A percentile compares a stretch with the other conserved stretches of the same genome.
Evolutionary conservation across 2,113 vertebrate species (phyloP).

Genomic region (Formicarius rufipectus): DNA sequence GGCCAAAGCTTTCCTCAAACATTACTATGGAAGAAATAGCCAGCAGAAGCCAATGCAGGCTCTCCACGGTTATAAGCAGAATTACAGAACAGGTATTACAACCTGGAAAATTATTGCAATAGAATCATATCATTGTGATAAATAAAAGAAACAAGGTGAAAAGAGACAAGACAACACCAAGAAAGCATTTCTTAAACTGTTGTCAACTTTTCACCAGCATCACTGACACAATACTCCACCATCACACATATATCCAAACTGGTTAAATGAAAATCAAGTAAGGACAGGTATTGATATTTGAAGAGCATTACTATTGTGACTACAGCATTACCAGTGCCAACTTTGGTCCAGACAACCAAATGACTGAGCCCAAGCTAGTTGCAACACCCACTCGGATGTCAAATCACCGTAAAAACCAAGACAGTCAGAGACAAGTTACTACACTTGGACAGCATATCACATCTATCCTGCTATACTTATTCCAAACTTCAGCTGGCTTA

Average conservation of each 20-base stretch:
- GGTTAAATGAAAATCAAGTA: neutral
- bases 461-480: neutral
- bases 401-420: neutral
- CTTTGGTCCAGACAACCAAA: neutral
- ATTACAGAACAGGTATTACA: neutral
- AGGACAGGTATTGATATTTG: neutral
- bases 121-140: neutral
- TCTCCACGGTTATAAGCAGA: neutral
- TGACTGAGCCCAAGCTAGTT: neutral
- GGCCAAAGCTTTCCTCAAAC: neutral
- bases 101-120: neutral
- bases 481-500: neutral
- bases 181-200: neutral
- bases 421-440: neutral
- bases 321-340: neutral
- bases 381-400: fast-evolving
- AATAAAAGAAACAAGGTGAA: neutral
- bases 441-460: neutral
- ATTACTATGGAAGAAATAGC: neutral
- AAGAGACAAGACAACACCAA: neutral
- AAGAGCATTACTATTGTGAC: neutral
- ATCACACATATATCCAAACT: neutral
- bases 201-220: neutral
- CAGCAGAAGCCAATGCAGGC: neutral
- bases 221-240: neutral